These are phyloP conservation scores for Charina bottae DNA, from an alignment of 2,113 vertebrate genomes.

Conservation along the genomic window DNA sequence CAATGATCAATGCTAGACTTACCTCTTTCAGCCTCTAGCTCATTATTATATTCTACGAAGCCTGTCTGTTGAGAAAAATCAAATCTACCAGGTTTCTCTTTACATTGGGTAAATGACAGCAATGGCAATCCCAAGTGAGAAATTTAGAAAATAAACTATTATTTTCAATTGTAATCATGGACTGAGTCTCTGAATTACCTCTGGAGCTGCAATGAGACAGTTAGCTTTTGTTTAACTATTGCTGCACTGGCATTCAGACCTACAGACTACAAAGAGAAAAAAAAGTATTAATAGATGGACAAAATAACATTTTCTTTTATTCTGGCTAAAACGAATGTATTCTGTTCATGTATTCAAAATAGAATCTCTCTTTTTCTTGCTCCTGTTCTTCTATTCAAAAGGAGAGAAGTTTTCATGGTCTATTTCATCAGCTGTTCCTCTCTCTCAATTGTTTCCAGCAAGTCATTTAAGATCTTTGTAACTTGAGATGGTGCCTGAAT, in stretches of 20 bases:
- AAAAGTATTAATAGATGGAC: constrained; percentile 22
- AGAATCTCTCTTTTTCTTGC: constrained; percentile 26
- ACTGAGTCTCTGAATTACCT: constrained; percentile 65
- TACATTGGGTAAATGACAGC: constrained; percentile 4
- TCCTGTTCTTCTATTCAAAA: constrained; percentile 12
- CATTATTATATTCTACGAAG: background rate
- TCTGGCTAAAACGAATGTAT: constrained; percentile 25
- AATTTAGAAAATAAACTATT: background rate
- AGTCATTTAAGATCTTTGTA: background rate
- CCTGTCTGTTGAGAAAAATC: background rate
- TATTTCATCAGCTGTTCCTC: background rate
- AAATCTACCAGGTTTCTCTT: constrained; percentile 10
- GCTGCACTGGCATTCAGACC: constrained; percentile 64
- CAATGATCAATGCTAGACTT: background rate
- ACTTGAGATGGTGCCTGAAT: background rate
- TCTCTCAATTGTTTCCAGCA: background rate
- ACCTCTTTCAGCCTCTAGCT: background rate
- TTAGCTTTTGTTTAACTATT: constrained; percentile 68
- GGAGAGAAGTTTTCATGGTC: background rate
- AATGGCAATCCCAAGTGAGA: background rate
- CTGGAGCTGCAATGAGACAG: constrained; percentile 72
- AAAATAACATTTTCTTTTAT: background rate
- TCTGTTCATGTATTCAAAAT: constrained; percentile 37
- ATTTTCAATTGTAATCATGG: background rate
- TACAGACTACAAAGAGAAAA: constrained; percentile 60